phyloP scores from a whole-genome alignment of 2,113 vertebrate species.

The Callorhinus ursinus region DNA sequence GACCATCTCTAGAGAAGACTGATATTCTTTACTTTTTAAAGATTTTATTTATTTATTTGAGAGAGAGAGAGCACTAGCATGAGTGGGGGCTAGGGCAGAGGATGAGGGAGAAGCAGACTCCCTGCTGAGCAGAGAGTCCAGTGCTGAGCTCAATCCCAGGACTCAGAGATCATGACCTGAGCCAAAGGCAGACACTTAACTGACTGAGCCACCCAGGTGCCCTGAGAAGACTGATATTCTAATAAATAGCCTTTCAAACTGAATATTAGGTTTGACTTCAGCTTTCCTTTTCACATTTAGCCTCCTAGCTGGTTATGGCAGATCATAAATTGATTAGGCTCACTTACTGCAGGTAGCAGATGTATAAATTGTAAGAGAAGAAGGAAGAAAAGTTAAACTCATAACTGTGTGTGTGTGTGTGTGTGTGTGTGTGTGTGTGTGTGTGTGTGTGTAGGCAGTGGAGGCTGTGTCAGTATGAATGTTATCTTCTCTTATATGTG shows the following conservation, averaged over 20 bases:
- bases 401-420: neutral
- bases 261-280: neutral
- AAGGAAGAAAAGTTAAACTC: neutral
- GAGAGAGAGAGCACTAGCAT: no score
- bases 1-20: slow-evolving; percentile 48
- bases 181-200: no score
- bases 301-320: neutral
- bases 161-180: no score
- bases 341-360: neutral
- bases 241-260: slow-evolving; percentile 54
- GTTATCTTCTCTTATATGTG: no score
- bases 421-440: neutral
- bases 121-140: no score
- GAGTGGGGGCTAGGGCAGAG: no score
- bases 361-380: neutral
- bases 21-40: no score
- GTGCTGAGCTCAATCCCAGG: no score
- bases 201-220: no score
- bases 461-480: no score
- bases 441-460: neutral
- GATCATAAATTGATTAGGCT: neutral
- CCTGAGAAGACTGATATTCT: slow-evolving; percentile 7
- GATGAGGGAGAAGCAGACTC: no score
- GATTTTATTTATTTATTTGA: no score
- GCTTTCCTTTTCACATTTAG: neutral